A percentile compares a stretch with the other conserved stretches of the same genome.
Conservation (phyloP, 2,888 invertebrate species). For the Megalurothrips usitatus region DNA sequence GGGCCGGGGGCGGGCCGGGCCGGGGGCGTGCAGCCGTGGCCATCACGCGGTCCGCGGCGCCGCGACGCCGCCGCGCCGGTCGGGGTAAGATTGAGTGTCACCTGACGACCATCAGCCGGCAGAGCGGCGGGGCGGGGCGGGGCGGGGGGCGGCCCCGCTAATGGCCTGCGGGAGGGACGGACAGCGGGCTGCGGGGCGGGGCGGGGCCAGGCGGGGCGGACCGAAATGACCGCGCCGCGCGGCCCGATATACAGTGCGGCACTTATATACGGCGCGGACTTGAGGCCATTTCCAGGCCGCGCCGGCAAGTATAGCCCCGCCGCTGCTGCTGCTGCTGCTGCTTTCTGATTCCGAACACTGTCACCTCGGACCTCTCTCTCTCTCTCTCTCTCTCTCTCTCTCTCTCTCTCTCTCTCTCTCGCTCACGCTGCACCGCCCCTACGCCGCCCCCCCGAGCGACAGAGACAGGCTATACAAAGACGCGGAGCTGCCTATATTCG, state of each 20-base stretch:
- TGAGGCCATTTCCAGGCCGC: too few relatives aligned
- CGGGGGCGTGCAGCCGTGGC: too few relatives aligned
- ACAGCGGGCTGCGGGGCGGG: background rate
- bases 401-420: too few relatives aligned
- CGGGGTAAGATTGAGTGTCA: background rate
- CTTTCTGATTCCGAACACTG: too few relatives aligned
- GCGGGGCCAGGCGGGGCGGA: background rate
- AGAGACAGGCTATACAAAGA: background rate
- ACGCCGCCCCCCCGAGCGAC: background rate
- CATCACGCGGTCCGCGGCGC: background rate
- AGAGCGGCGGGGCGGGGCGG: background rate
- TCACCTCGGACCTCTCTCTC: too few relatives aligned
- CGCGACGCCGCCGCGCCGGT: background rate
- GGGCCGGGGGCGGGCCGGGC: too few relatives aligned
- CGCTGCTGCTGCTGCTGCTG: too few relatives aligned
- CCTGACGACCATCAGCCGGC: background rate
- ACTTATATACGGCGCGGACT: background rate
- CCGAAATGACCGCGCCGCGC: too few relatives aligned
- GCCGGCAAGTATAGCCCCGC: background rate
- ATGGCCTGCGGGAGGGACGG: background rate
- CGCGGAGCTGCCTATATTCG: background rate
- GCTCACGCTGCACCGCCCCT: too few relatives aligned
- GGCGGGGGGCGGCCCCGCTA: background rate
- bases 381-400: too few relatives aligned
- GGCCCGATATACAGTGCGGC: too few relatives aligned